These are phyloP conservation scores for Therioaphis trifolii DNA, from an alignment of 2,888 invertebrate genomes.

Conservation along the genomic window DNA sequence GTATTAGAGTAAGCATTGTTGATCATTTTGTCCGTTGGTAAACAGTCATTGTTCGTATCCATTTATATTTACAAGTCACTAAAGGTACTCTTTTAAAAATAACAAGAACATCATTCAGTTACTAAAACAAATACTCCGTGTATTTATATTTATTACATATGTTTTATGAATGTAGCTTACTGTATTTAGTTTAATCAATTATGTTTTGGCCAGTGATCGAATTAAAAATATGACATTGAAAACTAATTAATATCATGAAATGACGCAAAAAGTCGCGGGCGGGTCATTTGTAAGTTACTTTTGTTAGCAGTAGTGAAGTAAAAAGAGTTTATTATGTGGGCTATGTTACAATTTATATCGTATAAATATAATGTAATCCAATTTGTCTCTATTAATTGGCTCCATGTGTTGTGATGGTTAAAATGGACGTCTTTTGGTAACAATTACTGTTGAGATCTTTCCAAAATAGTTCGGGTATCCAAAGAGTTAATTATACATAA, in stretches of 20 bases:
- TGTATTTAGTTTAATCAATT: no score
- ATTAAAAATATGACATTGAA: slow-evolving; percentile 35
- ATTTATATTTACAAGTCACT: not conserved
- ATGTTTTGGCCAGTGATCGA: slow-evolving; percentile 2
- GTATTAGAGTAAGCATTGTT: not conserved
- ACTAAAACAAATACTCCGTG: no score
- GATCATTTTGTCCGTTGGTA: not conserved
- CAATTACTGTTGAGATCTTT: no score
- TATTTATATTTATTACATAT: no score
- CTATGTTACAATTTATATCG: not conserved
- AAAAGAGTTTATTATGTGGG: not conserved
- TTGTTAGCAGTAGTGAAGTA: not conserved
- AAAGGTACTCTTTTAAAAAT: not conserved
- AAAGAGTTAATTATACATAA: no score
- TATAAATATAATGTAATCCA: slow-evolving; percentile 3
- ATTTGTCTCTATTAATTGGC: not conserved
- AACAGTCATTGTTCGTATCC: not conserved
- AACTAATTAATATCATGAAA: not conserved
- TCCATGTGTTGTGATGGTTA: no score
- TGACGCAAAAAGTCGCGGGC: no score
- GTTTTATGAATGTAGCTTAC: no score
- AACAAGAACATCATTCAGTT: no score
- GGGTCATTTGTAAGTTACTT: not conserved
- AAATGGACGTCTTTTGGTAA: no score
- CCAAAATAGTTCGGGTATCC: no score